Evolutionary conservation across 35 echinoderm and acorn worm species (phyloP).

Genomic region (Ophioderma brevispina): DNA sequence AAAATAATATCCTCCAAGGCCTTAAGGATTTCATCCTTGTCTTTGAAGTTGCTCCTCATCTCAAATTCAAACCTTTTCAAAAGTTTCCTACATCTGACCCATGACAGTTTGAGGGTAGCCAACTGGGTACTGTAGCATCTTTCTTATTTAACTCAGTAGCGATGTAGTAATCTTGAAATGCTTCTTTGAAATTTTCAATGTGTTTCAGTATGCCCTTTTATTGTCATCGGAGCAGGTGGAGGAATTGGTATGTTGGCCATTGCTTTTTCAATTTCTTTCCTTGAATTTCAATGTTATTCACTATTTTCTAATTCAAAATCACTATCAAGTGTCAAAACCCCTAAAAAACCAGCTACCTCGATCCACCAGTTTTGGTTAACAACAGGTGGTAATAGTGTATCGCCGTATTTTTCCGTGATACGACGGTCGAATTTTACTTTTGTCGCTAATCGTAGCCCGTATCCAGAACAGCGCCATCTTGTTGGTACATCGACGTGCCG

Average conservation of each 20-base stretch:
- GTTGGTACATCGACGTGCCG: too few species aligned
- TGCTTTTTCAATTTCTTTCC: too few species aligned
- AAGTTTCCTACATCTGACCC: slow-evolving; percentile 22
- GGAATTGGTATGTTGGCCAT: not conserved
- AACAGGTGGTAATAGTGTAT: too few species aligned
- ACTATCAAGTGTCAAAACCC: too few species aligned
- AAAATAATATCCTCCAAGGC: slow-evolving; percentile 18
- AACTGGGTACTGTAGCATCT: slow-evolving; percentile 2
- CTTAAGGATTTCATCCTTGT: not conserved
- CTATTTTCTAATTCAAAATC: too few species aligned
- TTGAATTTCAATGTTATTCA: too few species aligned
- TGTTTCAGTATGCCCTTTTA: slow-evolving; percentile 21
- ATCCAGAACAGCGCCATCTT: too few species aligned
- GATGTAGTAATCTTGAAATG: not conserved
- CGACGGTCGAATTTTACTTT: too few species aligned
- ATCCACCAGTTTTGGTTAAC: too few species aligned
- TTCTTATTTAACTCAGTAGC: slow-evolving; percentile 36
- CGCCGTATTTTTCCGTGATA: too few species aligned
- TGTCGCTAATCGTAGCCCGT: too few species aligned
- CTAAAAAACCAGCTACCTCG: too few species aligned
- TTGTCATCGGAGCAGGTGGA: slow-evolving; percentile 9
- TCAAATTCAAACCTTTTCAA: slow-evolving; percentile 11
- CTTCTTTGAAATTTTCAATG: slow-evolving; percentile 16
- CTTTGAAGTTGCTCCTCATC: slow-evolving; percentile 7
- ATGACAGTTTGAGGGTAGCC: slow-evolving; percentile 35